Evolutionary conservation across 2,888 invertebrate genomes (phyloP), one percentile per base, ranked within the genome.

Genomic region (Noctua janthe): DNA sequence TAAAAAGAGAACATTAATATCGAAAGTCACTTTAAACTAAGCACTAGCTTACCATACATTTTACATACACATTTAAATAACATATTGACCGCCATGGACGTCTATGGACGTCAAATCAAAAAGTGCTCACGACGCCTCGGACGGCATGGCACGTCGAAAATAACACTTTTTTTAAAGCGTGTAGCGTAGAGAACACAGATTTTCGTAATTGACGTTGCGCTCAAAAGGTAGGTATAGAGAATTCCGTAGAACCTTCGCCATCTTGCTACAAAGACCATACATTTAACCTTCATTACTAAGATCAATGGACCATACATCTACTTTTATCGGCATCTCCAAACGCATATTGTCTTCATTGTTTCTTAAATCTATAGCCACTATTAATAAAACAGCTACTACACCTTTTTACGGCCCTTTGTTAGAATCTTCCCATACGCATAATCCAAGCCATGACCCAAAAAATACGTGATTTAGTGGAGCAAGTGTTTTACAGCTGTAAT

Each of bases 391-490:
- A 73, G 49, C 77, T 70, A 73, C 43, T 39, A 80, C 66, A 81
- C 72, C 77, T 88, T 83, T 85, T 84, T 76, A 85, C 66, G 64
- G 62, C 20, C 72, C 78, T 87, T 90, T 90, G 87, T 87, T 79
- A n/a, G 54, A 79, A 87, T 90, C 86, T 87, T 90, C 90, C 83
- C 89, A 88, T 88, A 84, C 80, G 76, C 74, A 78, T 62, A 77
- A 81, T 76, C 71, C 71, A 39, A 84, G 74, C 89, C 89, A 75
- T 90, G 91, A 90, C 91, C 91, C 76, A 88, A 89, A 91, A 91
- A 86, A 83, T 35, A 72, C 69, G 59, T 82, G 75, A 84, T 87
- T 85, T 81, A 84, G 67, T 84, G 62, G 82, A 84, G 82, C 84
- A 73, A 74, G 71, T 87, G 88, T 91, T 91, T 88, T 85, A 79